Percentiles rank a stretch among this genome's conserved stretches.
phyloP scores from a whole-genome alignment of 2,113 vertebrate genomes.

The Numida meleagris region DNA sequence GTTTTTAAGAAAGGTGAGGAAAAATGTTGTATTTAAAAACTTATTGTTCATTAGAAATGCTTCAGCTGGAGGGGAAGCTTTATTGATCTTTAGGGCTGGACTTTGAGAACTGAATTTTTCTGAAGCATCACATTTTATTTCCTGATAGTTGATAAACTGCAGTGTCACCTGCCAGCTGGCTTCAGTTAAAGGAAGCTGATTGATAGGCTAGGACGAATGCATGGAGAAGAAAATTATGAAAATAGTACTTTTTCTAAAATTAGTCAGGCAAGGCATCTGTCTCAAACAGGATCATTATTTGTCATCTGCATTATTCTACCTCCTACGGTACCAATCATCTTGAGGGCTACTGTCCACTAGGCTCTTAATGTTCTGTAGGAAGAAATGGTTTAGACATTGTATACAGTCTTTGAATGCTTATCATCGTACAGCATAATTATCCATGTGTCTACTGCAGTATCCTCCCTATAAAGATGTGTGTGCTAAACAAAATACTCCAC shows the following conservation, averaged over 20 bases:
- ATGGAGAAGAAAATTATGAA: neutral
- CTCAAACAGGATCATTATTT: neutral
- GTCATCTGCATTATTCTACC: neutral
- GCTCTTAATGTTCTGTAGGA: neutral
- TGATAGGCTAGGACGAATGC: neutral
- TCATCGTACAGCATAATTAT: neutral
- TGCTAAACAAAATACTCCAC: neutral
- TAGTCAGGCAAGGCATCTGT: neutral
- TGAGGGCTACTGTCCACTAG: neutral
- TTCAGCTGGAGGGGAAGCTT: conserved; percentile 8
- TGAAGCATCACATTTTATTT: conserved; percentile 44
- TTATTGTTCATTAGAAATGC: neutral
- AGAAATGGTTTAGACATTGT: neutral
- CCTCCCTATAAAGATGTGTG: neutral
- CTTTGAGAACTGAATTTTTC: conserved; percentile 44
- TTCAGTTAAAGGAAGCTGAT: neutral
- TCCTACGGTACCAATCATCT: neutral
- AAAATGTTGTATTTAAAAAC: neutral
- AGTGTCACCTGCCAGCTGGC: conserved; percentile 12
- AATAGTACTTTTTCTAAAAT: neutral
- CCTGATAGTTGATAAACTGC: conserved; percentile 15
- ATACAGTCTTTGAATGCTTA: neutral
- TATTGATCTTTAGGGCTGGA: conserved; percentile 26
- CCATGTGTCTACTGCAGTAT: neutral
- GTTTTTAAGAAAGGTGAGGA: neutral